Base-by-base conservation (phyloP, 35 echinoderm and acorn worm species). In the Anneissia japonica region DNA sequence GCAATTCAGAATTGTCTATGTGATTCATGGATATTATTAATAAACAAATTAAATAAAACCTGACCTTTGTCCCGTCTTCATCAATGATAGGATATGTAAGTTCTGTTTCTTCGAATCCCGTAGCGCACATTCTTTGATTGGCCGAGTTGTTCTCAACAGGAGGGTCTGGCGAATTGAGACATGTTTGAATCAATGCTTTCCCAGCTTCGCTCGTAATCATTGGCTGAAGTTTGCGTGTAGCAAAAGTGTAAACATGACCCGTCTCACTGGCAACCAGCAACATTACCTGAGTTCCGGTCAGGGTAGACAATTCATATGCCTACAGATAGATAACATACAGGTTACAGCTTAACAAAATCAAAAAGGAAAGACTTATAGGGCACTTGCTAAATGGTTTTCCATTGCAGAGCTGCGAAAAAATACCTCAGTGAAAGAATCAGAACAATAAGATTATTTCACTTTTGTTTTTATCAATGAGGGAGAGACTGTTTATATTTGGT, bases 201-300 rank as follows among this genome's bases (percentile, higher is more conserved):
- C 96, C 96, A 89, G 92, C 94, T 74, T 99, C 96, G 74, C 96
- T 99, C 4, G 96, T 99, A 30, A 99, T 99, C 96, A 99, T 99
- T 0, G 96, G 96, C 56, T 99, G 96, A 2, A 99, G 89, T 79
- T 99, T 99, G 16, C 96, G 82, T 28, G 96, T 99, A 28, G 96
- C 96, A 90, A 99, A 99, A 1, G 96, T 99, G 83, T 99, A 99
- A 1, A 99, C 96, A 77, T 99, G 96, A 21, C 96, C 96, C 9
- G 96, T 99, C 51, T 99, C 96, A 77, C 96, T 99, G 77, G 96
- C 96, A 32, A 99, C 96, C 26, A 99, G 74, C 73, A 99, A 80
- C 96, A 99, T 99, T 11, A 99, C 96, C 39, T 99, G 96, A 11
- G 96, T 99, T 31, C 96, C 96, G 77, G 96, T 99, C 79, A 99